Percentiles rank a stretch among this genome's conserved stretches.
Evolutionary conservation across 92 coral and sea anemone genomes (phyloP).

Genomic region (Actinostola sp.): DNA sequence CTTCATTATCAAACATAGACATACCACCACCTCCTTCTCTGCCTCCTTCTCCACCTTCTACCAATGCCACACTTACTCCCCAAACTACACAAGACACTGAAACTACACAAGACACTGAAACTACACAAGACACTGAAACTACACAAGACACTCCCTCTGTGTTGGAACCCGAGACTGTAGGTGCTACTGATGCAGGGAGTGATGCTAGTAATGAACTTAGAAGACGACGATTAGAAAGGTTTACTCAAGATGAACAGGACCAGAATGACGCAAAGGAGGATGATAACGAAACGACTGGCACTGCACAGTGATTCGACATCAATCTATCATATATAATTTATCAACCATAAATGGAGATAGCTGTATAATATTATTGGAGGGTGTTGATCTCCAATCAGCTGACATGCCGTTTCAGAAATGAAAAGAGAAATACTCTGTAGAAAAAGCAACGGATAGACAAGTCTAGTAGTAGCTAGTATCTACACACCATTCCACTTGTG

Average conservation of each 20-base stretch:
- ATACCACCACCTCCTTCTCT: slow-evolving; percentile 8
- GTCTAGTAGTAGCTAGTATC: too few relatives aligned
- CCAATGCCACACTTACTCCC: not conserved
- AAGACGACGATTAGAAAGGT: slow-evolving; percentile 72
- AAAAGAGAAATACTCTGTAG: too few relatives aligned
- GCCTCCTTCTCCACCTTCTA: not conserved
- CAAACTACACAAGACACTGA: not conserved
- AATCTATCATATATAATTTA: too few relatives aligned
- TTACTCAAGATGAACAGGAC: slow-evolving; percentile 32
- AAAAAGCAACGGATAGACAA: too few relatives aligned
- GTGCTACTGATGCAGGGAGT: slow-evolving; percentile 38
- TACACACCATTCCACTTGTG: too few relatives aligned
- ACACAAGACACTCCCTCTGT: not conserved
- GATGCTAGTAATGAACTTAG: slow-evolving; percentile 75
- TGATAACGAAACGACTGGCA: not conserved
- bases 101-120: not conserved
- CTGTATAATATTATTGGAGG: too few relatives aligned
- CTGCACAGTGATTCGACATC: not conserved
- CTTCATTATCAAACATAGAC: slow-evolving; percentile 14
- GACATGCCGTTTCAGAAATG: too few relatives aligned
- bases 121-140: not conserved
- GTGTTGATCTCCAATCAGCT: too few relatives aligned
- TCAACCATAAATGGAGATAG: too few relatives aligned
- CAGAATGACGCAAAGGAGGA: not conserved
- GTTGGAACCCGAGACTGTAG: slow-evolving; percentile 9